Evolutionary conservation across 2,797 vertebrate species (phyloP), one percentile per base, ranked within the genome.

Genomic region (Gephyroberyx darwinii): DNA sequence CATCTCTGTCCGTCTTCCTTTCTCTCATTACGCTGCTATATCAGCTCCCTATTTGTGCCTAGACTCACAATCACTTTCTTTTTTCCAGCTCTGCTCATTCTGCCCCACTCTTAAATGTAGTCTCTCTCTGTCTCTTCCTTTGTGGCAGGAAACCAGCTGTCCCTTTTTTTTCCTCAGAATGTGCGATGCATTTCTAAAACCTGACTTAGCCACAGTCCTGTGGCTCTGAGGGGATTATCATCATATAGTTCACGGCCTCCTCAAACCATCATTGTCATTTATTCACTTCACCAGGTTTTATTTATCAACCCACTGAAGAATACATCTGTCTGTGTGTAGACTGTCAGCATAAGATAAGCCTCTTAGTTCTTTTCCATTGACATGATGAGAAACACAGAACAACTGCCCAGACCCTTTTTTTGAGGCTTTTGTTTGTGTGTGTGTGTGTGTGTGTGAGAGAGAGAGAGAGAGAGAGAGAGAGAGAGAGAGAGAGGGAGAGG

Each of bases 341-440:
- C 82, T 84, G 83, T 67, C 64, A 67, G 65, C 60, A 51, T 71
- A 62, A 83, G 77, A 88, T 90, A 92, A 92, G 86, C 87, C 78
- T 89, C 86, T 88, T 84, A 90, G 69, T 81, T 84, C 52, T 47
- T 80, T 75, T 71, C 67, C 68, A 76, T 81, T 91, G 83, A 76
- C 81, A 89, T 78, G 69, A 87, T 84, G 84, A 86, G 76, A 86
- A 78, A 77, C 65, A 75, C 59, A 83, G 68, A 81, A 74, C 75
- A 65, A 59, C 72, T 77, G 71, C 61, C 60, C 59, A 75, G 35
- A 45, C 50, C 31, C 56, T 58, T 58, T 20, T 60, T 43, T 14
- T n/a, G 1, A 22, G 31, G 30, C 77, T 78, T 72, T 75, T 83
- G 64, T 86, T 68, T 76, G 20, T 69, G 31, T 81, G 33, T 82